Conservation (phyloP, 2,888 invertebrate genomes). For the Ethmia dodecea region DNA sequence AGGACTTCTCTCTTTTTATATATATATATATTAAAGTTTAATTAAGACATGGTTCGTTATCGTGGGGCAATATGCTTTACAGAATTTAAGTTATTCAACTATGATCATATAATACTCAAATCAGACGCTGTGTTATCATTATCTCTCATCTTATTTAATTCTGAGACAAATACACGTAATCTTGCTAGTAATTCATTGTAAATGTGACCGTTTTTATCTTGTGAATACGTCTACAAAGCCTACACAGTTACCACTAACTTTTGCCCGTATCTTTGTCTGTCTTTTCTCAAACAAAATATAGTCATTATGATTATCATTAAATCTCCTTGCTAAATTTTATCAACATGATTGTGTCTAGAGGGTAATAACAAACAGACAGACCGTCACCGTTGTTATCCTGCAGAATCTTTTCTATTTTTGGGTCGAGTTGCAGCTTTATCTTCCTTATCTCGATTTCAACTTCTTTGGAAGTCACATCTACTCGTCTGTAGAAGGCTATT, state of each 20-base stretch:
- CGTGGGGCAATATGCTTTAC: too few relatives aligned
- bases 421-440: conserved; percentile 48
- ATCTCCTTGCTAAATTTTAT: neutral
- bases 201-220: neutral
- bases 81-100: too few relatives aligned
- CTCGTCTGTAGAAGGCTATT: conserved; percentile 47
- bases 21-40: too few relatives aligned
- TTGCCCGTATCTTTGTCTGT: too few relatives aligned
- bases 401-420: conserved; percentile 37
- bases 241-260: too few relatives aligned
- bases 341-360: neutral
- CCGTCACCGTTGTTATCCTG: conserved; percentile 22
- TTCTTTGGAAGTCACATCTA: conserved; percentile 35
- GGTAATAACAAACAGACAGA: neutral
- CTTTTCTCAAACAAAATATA: neutral
- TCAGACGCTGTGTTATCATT: too few relatives aligned
- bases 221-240: neutral
- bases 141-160: too few relatives aligned
- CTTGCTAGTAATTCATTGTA: too few relatives aligned
- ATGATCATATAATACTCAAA: too few relatives aligned
- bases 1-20: too few relatives aligned
- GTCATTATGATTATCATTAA: neutral
- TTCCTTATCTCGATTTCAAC: conserved; percentile 44
- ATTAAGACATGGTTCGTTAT: too few relatives aligned
- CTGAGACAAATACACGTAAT: too few relatives aligned